Evolutionary conservation across 1,140 invertebrate genomes (phyloP).

Genomic region (Mizuhopecten yessoensis): DNA sequence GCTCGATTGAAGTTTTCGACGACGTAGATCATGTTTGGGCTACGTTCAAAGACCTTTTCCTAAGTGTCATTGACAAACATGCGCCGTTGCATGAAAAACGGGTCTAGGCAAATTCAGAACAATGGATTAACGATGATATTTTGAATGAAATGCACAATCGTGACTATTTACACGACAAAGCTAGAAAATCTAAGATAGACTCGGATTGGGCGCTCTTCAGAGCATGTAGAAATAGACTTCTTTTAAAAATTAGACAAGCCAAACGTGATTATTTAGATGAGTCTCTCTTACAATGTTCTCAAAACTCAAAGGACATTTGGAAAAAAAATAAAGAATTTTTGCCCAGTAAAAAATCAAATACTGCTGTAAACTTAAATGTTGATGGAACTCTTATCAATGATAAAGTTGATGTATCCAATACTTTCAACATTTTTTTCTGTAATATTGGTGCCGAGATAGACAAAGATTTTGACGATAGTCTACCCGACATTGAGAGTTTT

Average conservation of each 20-base stretch:
- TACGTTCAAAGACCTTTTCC: slow-evolving; percentile 15
- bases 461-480: too few species aligned
- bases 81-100: slow-evolving; percentile 18
- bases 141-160: too few species aligned
- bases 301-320: neutral
- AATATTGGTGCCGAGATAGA: too few species aligned
- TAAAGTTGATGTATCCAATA: too few species aligned
- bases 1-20: neutral
- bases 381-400: too few species aligned
- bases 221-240: neutral
- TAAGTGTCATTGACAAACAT: slow-evolving; percentile 47
- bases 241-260: neutral
- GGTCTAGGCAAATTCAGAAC: neutral
- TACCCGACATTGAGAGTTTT: too few species aligned
- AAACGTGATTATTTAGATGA: neutral
- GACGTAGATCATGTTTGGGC: neutral
- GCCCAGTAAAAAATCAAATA: neutral
- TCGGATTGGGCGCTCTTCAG: neutral
- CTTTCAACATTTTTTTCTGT: too few species aligned
- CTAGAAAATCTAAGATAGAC: neutral
- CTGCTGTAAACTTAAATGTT: neutral
- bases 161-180: neutral
- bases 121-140: slow-evolving; percentile 48
- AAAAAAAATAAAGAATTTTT: neutral
- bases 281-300: neutral